Percentiles rank a stretch among this genome's conserved stretches.
Evolutionary conservation across 1,140 invertebrate genomes (phyloP).

Genomic region (Caenorhabditis tropicalis): DNA sequence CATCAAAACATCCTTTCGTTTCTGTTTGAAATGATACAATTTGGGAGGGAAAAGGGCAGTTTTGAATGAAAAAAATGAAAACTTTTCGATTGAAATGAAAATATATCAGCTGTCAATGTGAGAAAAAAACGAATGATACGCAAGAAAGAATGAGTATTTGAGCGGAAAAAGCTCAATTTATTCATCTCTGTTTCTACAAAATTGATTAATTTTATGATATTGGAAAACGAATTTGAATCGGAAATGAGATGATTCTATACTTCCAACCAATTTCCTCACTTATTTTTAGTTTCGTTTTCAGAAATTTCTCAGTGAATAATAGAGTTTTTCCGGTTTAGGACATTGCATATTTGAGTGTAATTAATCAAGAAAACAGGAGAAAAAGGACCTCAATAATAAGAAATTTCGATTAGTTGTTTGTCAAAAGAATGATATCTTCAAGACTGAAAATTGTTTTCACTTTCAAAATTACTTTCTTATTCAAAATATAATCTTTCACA

Average conservation of each 20-base stretch:
- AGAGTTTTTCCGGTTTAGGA: not conserved
- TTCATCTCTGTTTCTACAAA: not conserved
- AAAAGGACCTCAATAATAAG: no score
- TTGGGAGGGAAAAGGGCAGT: not conserved
- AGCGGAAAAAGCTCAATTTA: not conserved
- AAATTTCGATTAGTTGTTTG: no score
- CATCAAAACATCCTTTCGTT: not conserved
- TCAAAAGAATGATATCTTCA: no score
- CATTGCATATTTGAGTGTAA: no score
- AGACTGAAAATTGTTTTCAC: no score
- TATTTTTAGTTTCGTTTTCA: conserved; percentile 2
- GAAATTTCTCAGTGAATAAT: not conserved
- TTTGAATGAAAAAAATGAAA: not conserved
- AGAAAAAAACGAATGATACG: not conserved
- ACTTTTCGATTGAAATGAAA: not conserved
- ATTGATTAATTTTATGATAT: not conserved
- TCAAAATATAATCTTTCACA: no score
- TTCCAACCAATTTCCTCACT: not conserved
- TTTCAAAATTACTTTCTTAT: no score
- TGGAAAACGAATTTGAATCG: conserved; percentile 1
- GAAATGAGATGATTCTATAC: conserved; percentile 33
- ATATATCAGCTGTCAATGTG: not conserved
- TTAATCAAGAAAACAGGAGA: no score
- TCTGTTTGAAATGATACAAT: not conserved
- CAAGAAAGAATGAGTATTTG: not conserved